Conservation (phyloP, 2,113 vertebrate species). For the Protobothrops flavoviridis region DNA sequence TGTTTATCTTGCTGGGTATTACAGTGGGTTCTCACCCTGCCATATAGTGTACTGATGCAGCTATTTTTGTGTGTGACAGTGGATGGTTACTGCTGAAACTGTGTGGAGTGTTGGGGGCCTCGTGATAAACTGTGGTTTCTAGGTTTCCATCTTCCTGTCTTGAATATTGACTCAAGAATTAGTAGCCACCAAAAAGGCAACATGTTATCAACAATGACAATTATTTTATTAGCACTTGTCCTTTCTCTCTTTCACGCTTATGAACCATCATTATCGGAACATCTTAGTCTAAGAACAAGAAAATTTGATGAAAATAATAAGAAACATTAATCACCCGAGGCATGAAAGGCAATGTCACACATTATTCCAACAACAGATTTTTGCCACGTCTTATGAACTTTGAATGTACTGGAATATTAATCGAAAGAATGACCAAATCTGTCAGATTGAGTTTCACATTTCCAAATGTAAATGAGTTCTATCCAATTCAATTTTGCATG, state of each 20-base stretch:
- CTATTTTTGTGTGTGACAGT: background rate
- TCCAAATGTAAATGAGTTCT: background rate
- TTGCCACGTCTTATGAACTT: conserved; percentile 37
- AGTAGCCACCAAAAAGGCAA: background rate
- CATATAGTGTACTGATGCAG: background rate
- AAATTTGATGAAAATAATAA: conserved; percentile 41
- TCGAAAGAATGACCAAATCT: background rate
- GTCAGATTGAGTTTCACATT: background rate
- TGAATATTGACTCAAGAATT: background rate
- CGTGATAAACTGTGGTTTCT: background rate
- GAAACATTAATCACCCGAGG: conserved; percentile 45
- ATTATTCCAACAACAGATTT: conserved; percentile 42
- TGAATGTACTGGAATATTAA: background rate
- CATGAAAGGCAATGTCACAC: conserved; percentile 30
- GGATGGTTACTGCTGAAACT: background rate
- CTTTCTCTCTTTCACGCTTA: background rate
- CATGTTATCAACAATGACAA: background rate
- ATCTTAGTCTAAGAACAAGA: conserved; percentile 32
- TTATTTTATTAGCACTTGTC: background rate
- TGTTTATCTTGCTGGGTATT: background rate
- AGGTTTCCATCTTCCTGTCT: background rate
- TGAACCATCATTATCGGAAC: conserved; percentile 39
- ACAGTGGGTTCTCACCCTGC: background rate
- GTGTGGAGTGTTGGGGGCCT: background rate
- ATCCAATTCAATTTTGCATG: background rate